phyloP scores from a whole-genome alignment of 2,888 invertebrate genomes.

The Nephrotoma guestfalica region DNA sequence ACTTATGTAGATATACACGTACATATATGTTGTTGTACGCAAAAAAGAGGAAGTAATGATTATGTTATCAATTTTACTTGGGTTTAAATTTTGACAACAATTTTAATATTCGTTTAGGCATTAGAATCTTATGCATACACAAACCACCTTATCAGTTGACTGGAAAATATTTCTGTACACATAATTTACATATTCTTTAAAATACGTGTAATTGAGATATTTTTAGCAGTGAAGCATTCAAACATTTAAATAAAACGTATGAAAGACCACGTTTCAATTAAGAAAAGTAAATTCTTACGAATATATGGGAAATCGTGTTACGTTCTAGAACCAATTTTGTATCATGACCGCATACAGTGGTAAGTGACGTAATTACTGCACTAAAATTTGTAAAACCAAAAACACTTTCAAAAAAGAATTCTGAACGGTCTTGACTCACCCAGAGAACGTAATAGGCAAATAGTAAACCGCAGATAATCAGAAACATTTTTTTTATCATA shows the following conservation, averaged over 20 bases:
- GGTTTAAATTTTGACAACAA: neutral
- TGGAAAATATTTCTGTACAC: neutral
- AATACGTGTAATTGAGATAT: neutral
- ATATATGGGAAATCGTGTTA: too few relatives aligned
- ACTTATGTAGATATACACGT: neutral
- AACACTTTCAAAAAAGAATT: neutral
- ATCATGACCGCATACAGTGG: too few relatives aligned
- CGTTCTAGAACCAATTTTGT: too few relatives aligned
- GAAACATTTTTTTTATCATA: neutral
- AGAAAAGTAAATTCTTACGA: too few relatives aligned
- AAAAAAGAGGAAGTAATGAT: neutral
- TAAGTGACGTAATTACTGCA: too few relatives aligned
- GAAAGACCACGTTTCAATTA: too few relatives aligned
- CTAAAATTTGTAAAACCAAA: neutral
- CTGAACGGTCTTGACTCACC: neutral
- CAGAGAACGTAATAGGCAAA: neutral
- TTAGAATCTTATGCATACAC: neutral
- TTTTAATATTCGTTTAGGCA: neutral
- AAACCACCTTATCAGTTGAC: neutral
- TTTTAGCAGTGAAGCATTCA: neutral
- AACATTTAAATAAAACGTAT: neutral
- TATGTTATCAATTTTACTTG: neutral
- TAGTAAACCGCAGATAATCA: neutral
- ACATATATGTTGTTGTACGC: neutral
- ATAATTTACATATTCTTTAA: neutral